A percentile compares a stretch with the other conserved stretches of the same genome.
Conservation (phyloP, 2,113 vertebrate species). For the Tachycineta bicolor region DNA sequence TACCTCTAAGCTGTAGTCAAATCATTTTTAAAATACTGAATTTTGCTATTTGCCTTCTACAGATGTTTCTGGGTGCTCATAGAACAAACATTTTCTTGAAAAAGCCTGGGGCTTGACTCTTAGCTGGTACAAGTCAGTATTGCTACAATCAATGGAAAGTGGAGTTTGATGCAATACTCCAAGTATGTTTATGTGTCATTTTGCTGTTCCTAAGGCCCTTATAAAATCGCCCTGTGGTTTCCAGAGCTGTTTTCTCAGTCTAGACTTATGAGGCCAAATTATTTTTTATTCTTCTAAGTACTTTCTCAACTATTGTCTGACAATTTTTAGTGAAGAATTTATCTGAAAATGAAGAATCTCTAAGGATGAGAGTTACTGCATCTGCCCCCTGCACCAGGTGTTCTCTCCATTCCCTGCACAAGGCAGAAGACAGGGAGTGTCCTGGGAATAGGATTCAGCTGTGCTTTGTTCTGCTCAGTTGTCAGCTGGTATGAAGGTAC, state of each 20-base stretch:
- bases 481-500: background rate
- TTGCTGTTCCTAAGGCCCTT: background rate
- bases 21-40: background rate
- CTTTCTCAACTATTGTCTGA: background rate
- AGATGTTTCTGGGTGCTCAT: background rate
- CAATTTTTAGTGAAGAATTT: background rate
- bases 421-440: background rate
- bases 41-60: background rate
- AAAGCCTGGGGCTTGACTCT: background rate
- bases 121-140: background rate
- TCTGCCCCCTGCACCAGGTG: background rate
- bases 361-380: background rate
- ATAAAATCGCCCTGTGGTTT: background rate
- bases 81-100: background rate
- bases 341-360: background rate
- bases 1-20: background rate
- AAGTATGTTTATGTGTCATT: background rate
- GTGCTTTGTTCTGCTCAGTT: slow-evolving; percentile 3
- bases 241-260: background rate
- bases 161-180: background rate
- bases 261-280: background rate
- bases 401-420: background rate
- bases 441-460: background rate
- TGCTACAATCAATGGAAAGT: background rate
- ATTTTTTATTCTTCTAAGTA: background rate